phyloP scores from a whole-genome alignment of 2,113 vertebrate genomes.

The Alectura lathami region DNA sequence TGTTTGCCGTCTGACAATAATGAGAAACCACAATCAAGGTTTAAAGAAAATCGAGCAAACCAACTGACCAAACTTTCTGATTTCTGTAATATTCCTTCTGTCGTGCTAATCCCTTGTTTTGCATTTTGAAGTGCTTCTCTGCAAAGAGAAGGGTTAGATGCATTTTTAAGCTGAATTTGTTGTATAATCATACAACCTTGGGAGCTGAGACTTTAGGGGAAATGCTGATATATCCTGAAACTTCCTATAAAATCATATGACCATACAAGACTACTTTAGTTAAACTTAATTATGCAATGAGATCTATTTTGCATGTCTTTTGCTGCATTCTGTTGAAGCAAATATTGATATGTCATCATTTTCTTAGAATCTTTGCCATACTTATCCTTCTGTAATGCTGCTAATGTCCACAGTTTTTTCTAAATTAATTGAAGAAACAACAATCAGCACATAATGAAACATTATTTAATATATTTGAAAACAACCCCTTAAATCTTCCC shows the following conservation, averaged over 20 bases:
- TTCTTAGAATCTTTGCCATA: background rate
- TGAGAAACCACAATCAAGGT: background rate
- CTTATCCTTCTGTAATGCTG: background rate
- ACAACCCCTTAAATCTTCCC: background rate
- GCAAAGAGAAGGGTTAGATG: background rate
- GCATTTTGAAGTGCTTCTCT: background rate
- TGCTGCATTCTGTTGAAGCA: background rate
- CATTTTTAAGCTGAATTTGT: background rate
- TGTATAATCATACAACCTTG: background rate
- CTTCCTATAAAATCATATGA: background rate
- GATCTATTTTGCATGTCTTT: background rate
- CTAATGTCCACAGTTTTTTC: background rate
- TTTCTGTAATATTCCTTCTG: background rate
- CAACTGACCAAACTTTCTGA: background rate
- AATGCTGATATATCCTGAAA: background rate
- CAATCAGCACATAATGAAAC: background rate
- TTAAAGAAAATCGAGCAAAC: background rate
- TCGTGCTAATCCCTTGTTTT: background rate
- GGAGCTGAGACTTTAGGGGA: background rate
- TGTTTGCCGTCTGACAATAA: background rate
- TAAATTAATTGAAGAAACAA: background rate
- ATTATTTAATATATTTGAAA: background rate
- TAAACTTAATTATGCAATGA: background rate
- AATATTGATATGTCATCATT: background rate
- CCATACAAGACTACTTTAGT: background rate